Evolutionary conservation across 2,797 vertebrate genomes (phyloP), one percentile per base, ranked within the genome.

Genomic region (Ciconia nigra): DNA sequence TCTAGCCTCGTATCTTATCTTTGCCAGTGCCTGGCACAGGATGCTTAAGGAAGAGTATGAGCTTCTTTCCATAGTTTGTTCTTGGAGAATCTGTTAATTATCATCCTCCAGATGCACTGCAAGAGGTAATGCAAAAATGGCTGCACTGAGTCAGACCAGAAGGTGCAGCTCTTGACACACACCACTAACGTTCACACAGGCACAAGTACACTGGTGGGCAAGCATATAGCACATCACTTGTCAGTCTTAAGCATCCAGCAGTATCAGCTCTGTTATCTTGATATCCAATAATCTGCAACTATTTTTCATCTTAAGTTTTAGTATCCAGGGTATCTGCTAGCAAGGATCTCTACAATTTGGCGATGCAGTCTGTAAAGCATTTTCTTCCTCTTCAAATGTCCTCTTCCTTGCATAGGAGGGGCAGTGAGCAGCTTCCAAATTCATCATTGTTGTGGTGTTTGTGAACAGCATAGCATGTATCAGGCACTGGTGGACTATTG

Each of bases 381-480:
- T 41, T 72, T 49, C n/a, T 67, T 88, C n/a, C 24, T 47, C n/a
- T 59, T 29, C 20, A 2, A 35, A 49, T 1, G 9, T n/a, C 55
- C 7, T 31, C 33, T n/a, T 90, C 51, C 42, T 65, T 47, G 15
- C 19, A 35, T 3, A 77, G 47, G 47, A 83, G 31, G 17, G 44
- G 41, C 29, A 81, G 44, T 3, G 9, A 80, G 10, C 35, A 87
- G 31, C 51, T 82, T 70, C 37, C 54, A 71, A 18, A 39, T 69
- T 80, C 41, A 33, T 47, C 42, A 20, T 5, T 24, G 15, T 35
- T 37, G 33, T 31, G 8, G 5, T 59, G 49, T 46, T 69, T 41
- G 31, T 5, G 9, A 69, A 82, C 44, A 61, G 21, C 15, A 35
- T 0, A 0, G 22, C 0, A 0, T 35, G 5, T 31, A 54, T 44